Base-by-base conservation (phyloP, 2,888 invertebrate genomes). In the Hylaea fasciaria region DNA sequence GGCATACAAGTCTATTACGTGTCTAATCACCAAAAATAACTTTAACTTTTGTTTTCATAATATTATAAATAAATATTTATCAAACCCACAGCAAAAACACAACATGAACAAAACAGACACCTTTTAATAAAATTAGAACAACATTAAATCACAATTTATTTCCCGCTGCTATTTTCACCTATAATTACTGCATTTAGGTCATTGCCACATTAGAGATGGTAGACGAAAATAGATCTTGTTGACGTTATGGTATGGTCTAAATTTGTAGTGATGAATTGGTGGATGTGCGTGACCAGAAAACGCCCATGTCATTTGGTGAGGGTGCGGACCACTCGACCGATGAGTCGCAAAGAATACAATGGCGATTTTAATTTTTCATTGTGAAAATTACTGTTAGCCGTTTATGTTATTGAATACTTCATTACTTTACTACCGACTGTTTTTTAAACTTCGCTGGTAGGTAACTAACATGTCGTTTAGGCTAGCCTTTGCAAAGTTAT, bases 271-370 rank as follows among this genome's bases (percentile, higher is more conserved):
- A 48, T 68, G 48, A 62, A 69, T 64, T 65, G 64, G 63, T 71
- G 66, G 64, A 68, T 77, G 81, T 85, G 87, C 88, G 87, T 87
- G 88, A 86, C 86, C 65, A 76, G 79, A 77, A 81, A 81, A 83
- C 83, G 82, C 84, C 86, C 84, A 80, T 83, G 79, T 86, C 79
- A 82, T 85, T 85, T 78, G 72, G 77, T 70, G 75, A 78, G 83
- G 85, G 86, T 76, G 85, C 75, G 84, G 80, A 72, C 70, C 75
- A 75, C 73, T 76, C 72, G 66, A 73, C 60, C 70, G 69, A 66
- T 69, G 71, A 71, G 70, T 69, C 66, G 52, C 62, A 57, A 61
- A 50, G 60, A 54, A 60, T 57, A 60, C 52, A 61, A 65, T 50
- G 14, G 44, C 48, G 46, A 57, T 65, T 68, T 65, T 56, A 62